phyloP scores from a whole-genome alignment of 1,140 invertebrate genomes.

The Tribolium madens region DNA sequence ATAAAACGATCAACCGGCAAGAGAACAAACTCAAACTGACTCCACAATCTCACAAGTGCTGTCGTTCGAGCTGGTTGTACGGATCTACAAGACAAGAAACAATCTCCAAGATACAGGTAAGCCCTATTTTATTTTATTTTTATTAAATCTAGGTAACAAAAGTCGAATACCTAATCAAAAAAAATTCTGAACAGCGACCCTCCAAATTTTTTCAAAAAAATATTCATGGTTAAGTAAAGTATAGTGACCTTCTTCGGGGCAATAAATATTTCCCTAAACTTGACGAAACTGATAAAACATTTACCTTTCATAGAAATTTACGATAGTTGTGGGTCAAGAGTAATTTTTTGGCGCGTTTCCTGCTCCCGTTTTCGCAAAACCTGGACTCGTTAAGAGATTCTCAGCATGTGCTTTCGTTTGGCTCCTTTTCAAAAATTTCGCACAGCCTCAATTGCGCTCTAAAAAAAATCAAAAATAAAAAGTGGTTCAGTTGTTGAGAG shows the following conservation, averaged over 20 bases:
- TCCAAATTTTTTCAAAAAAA: too few relatives aligned
- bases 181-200: too few relatives aligned
- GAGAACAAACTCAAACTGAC: conserved; percentile 10
- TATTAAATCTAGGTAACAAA: not conserved
- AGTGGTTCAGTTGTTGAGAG: not conserved
- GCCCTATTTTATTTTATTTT: not conserved
- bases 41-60: conserved; percentile 5
- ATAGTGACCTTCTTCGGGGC: not conserved
- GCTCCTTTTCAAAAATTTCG: not conserved
- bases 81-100: not conserved
- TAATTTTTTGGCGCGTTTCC: not conserved
- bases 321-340: not conserved
- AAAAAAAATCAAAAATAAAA: not conserved
- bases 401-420: not conserved
- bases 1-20: conserved; percentile 5
- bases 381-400: not conserved
- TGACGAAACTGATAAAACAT: not conserved
- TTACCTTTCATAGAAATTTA: not conserved
- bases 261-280: not conserved
- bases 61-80: not conserved
- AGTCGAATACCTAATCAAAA: not conserved
- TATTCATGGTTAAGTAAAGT: not conserved
- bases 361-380: not conserved
- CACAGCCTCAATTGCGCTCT: not conserved
- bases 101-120: not conserved